phyloP scores from a whole-genome alignment of 2,888 invertebrate species.

The Sicus ferrugineus region DNA sequence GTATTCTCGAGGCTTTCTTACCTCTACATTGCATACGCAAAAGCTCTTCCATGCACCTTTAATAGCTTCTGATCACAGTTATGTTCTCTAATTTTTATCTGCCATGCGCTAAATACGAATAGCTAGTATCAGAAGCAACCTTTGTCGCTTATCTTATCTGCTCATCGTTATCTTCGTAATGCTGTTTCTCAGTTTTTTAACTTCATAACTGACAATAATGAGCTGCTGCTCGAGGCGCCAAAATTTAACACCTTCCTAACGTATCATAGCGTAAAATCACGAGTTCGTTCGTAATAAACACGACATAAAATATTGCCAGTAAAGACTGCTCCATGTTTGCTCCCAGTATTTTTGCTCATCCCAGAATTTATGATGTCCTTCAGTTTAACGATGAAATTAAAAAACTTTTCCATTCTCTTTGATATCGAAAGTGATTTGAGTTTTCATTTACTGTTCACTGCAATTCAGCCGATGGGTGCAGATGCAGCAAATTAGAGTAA shows the following conservation, averaged over 20 bases:
- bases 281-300: background rate
- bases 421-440: too few species aligned
- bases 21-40: too few species aligned
- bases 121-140: background rate
- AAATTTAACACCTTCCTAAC: constrained; percentile 1
- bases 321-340: background rate
- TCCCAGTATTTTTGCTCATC: background rate
- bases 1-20: too few species aligned
- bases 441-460: too few species aligned
- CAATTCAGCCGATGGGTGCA: too few species aligned
- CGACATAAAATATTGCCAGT: background rate
- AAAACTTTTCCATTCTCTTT: background rate
- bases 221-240: background rate
- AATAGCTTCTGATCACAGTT: too few species aligned
- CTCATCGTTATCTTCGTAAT: background rate
- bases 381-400: background rate
- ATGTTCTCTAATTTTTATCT: too few species aligned
- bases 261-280: background rate
- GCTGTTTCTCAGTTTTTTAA: background rate
- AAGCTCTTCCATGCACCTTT: too few species aligned
- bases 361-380: background rate
- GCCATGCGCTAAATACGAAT: background rate
- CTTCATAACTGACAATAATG: background rate
- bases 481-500: too few species aligned
- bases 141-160: constrained; percentile 9